These are phyloP conservation scores for Herminia tarsipennalis DNA, from an alignment of 2,888 invertebrate species.

Conservation along the genomic window DNA sequence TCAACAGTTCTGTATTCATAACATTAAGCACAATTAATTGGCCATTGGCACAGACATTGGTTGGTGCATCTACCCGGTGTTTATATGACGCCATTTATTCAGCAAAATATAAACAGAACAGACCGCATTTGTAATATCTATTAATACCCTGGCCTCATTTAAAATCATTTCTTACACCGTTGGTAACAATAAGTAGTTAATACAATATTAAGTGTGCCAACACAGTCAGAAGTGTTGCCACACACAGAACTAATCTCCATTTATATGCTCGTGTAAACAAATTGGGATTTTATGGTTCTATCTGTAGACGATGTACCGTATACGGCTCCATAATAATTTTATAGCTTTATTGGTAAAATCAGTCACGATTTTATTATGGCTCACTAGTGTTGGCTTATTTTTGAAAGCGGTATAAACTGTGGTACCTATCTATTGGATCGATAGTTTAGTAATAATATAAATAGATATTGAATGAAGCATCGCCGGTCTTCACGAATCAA, in stretches of 20 bases:
- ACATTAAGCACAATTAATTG: background rate
- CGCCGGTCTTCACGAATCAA: no score
- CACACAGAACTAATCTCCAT: constrained; percentile 1
- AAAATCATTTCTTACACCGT: constrained; percentile 6
- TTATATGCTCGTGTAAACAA: constrained; percentile 8
- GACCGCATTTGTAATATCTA: constrained; percentile 13
- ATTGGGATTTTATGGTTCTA: constrained; percentile 7
- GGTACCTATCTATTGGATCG: no score
- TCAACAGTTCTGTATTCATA: no score
- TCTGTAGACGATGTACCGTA: constrained; percentile 8
- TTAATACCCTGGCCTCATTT: constrained; percentile 14
- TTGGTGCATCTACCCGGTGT: background rate
- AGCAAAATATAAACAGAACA: constrained; percentile 1
- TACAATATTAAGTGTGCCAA: background rate
- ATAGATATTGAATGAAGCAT: no score
- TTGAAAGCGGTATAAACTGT: background rate
- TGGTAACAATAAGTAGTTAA: background rate
- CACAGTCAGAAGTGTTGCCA: background rate
- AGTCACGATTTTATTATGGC: constrained; percentile 3
- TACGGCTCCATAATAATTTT: constrained; percentile 6
- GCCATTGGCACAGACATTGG: background rate
- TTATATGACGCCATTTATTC: constrained; percentile 3
- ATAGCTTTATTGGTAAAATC: constrained; percentile 17
- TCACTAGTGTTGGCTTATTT: background rate
- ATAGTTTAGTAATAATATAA: no score